These are phyloP conservation scores for Epistrophella euchroma DNA, from an alignment of 2,888 invertebrate genomes.

Conservation along the genomic window DNA sequence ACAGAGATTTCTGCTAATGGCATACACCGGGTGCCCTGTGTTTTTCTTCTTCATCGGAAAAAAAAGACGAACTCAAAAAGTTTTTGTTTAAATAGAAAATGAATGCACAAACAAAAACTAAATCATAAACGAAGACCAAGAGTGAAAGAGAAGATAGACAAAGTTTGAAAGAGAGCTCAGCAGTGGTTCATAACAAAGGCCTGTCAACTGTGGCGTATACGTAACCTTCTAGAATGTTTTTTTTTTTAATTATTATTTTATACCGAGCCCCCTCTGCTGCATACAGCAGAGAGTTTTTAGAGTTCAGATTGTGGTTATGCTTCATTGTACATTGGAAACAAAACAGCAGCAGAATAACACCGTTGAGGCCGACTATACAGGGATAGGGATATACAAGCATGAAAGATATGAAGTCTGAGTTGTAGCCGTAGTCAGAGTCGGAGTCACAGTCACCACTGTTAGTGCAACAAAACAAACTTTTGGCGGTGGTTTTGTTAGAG, in stretches of 20 bases:
- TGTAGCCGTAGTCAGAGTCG: neutral
- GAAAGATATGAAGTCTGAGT: slow-evolving; percentile 19
- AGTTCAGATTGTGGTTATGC: slow-evolving; percentile 74
- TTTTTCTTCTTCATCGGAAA: slow-evolving; percentile 3
- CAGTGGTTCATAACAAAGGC: slow-evolving; percentile 68
- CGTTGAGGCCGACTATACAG: slow-evolving; percentile 58
- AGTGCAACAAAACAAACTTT: slow-evolving; percentile 71
- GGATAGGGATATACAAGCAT: neutral
- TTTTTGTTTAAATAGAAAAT: slow-evolving; percentile 76
- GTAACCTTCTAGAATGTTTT: slow-evolving; percentile 65
- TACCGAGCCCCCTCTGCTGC: neutral
- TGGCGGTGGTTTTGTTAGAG: slow-evolving; percentile 64
- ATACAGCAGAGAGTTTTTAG: slow-evolving; percentile 49
- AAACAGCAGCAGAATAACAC: slow-evolving; percentile 69
- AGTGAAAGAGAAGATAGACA: slow-evolving; percentile 19
- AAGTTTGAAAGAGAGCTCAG: slow-evolving; percentile 36
- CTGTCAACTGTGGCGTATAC: slow-evolving; percentile 74
- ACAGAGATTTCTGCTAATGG: slow-evolving; percentile 75
- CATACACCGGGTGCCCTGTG: slow-evolving; percentile 68
- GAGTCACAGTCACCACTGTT: slow-evolving; percentile 49
- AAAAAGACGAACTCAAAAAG: slow-evolving; percentile 55
- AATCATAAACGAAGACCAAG: slow-evolving; percentile 18
- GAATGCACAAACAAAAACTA: slow-evolving; percentile 63
- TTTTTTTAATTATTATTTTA: slow-evolving; percentile 24
- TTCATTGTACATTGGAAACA: slow-evolving; percentile 72